Evolutionary conservation across 2,113 vertebrate species (phyloP), one percentile per base, ranked within the genome.

Genomic region (Cinclus mexicanus): DNA sequence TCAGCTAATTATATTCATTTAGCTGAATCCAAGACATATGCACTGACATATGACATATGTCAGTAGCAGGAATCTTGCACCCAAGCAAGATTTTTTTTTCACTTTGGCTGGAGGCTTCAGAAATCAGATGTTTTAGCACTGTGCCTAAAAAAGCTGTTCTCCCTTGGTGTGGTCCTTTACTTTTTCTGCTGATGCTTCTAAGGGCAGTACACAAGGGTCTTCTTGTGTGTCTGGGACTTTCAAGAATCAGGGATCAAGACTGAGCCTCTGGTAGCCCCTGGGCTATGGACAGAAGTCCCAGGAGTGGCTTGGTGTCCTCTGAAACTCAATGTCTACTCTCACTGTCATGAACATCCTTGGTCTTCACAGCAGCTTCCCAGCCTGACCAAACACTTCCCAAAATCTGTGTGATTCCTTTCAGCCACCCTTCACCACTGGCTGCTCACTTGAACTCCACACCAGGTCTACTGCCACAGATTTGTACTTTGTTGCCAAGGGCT

Each of bases 81-180:
- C 16, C 19, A 55, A 17, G 8, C 7, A n/a, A 70, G 4, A 11
- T 52, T 26, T 1, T 60, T 84, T 56, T 84, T 57, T 71, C 28
- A 23, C n/a, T 14, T 72, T 72, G 83, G 8, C n/a, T 52, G 69
- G 41, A 76, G 90, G 22, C 12, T 71, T 82, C 1, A 2, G 11
- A 19, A n/a, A n/a, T 65, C 28, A 70, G 17, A 37, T 31, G 3
- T 19, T 82, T 56, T 56, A 78, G 9, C 20, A 52, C 5, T 28
- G 22, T 0, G 7, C 16, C 24, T 76, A n/a, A 64, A 79, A 79
- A 31, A 52, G 0, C 25, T 44, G 33, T 18, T 91, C 24, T 57
- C 5, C 15, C 3, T 7, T 53, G 41, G 7, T 1, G 2, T 3
- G 1, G 19, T 60, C 20, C 11, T 87, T 76, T 64, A 29, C 2